Evolutionary conservation across 2,797 vertebrate genomes (phyloP), one percentile per base, ranked within the genome.

Genomic region (Syngnathus acus): DNA sequence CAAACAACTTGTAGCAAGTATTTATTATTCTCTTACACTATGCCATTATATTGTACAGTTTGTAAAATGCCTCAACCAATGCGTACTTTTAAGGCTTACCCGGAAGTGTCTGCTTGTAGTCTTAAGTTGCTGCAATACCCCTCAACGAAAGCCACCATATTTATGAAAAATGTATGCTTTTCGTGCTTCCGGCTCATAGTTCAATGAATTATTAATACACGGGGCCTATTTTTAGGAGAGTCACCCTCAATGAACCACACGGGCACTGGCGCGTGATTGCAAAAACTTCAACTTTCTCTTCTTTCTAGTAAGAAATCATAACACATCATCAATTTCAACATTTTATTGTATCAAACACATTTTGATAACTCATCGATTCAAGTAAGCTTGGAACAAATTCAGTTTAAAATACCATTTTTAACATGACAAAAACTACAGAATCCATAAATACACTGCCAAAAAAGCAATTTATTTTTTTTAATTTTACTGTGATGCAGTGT

Each of bases 291-390:
- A 23, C 9, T 13, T 54, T 54, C 6, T 63, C 26, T n/a, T n/a
- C 17, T 21, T 54, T 23, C n/a, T 50, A 4, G n/a, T 68, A 19
- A 59, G 40, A 65, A 59, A 66, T 3, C 14, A 14, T 1, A 76
- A 16, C 2, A 5, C 68, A 81, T 75, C 54, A 80, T 69, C 80
- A 86, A 87, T 84, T 87, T 80, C 79, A 85, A 84, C 65, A 55
- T 80, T 88, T 90, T 87, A 88, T 85, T 89, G 69, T 88, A 89
- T 87, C 83, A 90, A 86, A 89, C 76, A 86, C 74, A 87, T 86
- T 79, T 62, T 23, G 42, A 62, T 16, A 58, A 85, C 82, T 82
- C 81, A 72, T 77, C 9, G 79, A 75, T 82, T 86, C 74, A 87
- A 84, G 74, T 81, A 81, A 81, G 82, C 78, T 60, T 78, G 53